Base-by-base conservation (phyloP, 1,140 invertebrate species). In the Lepidotrigona ventralis region DNA sequence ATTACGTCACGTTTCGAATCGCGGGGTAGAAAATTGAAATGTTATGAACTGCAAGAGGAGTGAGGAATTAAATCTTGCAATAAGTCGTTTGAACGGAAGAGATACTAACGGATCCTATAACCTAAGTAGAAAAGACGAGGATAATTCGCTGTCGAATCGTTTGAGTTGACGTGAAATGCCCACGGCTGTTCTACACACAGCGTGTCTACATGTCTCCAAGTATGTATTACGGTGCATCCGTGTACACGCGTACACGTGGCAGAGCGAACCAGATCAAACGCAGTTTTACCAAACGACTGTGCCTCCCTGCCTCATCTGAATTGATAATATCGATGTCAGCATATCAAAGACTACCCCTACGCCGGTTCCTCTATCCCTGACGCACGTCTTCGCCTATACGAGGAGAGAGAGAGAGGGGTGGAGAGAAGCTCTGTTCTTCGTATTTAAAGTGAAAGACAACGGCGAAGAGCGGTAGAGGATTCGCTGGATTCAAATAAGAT, bases 271-370 rank as follows among this genome's bases (percentile, higher is more conserved):
- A 90, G 93, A 93, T 93, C 92, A 93, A 93, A 93, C 92, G 90
- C 85, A 91, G 92, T 93, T 93, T 93, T 91, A 90, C 89, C 89
- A 92, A 93, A 91, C 91, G 91, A 91, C 91, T 87, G 86, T 81
- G 85, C 85, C 72, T 76, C 90, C 88, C 86, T 90, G 86, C 75
- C 91, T 93, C 92, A 94, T 94, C 90, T 94, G 93, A 94, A 94
- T 94, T 94, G 92, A 94, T 94, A 94, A 94, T 94, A 91, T 87
- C 87, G 73, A 90, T 82, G 91, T 93, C 91, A 92, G 93, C 91
- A 94, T 93, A 93, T 94, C 93, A 94, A 94, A 94, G 93, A 93
- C 91, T 74, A 82, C 88, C 81, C 54, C 76, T 76, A 76, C 75
- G 54, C 21, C 29, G 15, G 76, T 66, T 84, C 81, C 68, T 80